Conservation (phyloP, 2,113 vertebrate species). For the Lepus americanus region DNA sequence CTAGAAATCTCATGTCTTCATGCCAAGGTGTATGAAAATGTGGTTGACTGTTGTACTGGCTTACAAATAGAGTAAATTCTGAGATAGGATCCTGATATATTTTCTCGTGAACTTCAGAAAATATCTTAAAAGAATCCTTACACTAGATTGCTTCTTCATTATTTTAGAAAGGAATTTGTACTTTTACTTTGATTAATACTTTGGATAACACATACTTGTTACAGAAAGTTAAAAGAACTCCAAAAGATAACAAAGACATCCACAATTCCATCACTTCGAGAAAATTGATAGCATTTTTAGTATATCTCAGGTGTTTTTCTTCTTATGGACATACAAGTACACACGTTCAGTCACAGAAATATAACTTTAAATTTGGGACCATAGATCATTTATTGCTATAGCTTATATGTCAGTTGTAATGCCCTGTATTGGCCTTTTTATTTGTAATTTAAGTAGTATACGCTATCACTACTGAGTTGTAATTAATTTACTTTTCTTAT, state of each 20-base stretch:
- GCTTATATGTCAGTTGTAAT: not conserved
- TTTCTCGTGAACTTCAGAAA: constrained; percentile 13
- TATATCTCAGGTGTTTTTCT: not conserved
- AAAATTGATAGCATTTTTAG: not conserved
- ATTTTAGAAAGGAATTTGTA: not conserved
- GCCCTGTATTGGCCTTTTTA: not conserved
- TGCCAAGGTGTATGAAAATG: not conserved
- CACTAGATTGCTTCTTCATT: not conserved
- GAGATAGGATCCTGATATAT: not conserved
- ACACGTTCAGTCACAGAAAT: not conserved
- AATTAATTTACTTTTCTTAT: not conserved
- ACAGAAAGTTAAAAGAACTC: not conserved
- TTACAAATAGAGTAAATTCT: not conserved
- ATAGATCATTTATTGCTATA: not conserved
- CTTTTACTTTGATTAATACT: not conserved
- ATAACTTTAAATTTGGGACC: not conserved
- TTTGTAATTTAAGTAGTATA: not conserved
- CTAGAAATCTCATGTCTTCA: not conserved
- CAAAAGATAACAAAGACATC: not conserved
- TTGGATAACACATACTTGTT: not conserved
- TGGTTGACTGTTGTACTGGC: not conserved
- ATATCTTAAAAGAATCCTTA: not conserved
- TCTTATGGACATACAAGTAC: not conserved
- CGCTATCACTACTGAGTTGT: not conserved
- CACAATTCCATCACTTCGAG: not conserved